Base-by-base conservation (phyloP, 2,797 vertebrate genomes). In the Psittacula echo region DNA sequence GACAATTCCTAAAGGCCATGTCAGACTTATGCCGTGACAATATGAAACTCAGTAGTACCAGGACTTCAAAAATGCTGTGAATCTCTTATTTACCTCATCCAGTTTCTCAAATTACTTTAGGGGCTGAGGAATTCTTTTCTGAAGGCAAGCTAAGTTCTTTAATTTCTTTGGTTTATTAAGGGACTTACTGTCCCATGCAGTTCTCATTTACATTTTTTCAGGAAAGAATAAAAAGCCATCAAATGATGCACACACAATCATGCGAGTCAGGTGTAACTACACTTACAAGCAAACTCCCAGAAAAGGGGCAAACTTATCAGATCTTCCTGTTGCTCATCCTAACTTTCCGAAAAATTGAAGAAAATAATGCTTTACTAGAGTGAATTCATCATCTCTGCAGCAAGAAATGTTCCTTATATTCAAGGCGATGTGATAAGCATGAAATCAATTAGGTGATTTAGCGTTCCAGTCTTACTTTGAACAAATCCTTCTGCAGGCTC, bases 361-460 rank as follows among this genome's bases (percentile, higher is more conserved):
- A 85, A 92, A 78, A 75, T 18, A 34, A 42, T 0, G 0, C 48
- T 61, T 75, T 84, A 51, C 42, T 50, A 53, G 37, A 60, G 17
- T 3, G 9, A 73, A 11, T 76, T 79, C 9, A 20, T 70, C n/a
- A 19, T 32, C 48, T 77, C 56, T 30, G 37, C 32, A 67, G 53
- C 14, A 81, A 86, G 42, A 84, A 75, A 58, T 2, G 7, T 50
- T 32, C 6, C 21, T 19, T 13, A 4, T 45, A 15, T 24, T 65
- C 34, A 56, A 86, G 41, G 7, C 7, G 30, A 37, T 56, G 24
- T 60, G 13, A 34, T 65, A 75, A 68, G 71, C 10, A 45, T 5
- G 7, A 72, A 58, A 64, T 51, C 8, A 48, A 0, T 48, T 39
- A 30, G 30, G 4, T 1, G 2, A 5, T 47, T 67, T 47, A 54